Percentiles rank a stretch among this genome's conserved stretches.
These are phyloP conservation scores for Galemys pyrenaicus DNA, from an alignment of 2,113 vertebrate genomes.

Conservation along the genomic window DNA sequence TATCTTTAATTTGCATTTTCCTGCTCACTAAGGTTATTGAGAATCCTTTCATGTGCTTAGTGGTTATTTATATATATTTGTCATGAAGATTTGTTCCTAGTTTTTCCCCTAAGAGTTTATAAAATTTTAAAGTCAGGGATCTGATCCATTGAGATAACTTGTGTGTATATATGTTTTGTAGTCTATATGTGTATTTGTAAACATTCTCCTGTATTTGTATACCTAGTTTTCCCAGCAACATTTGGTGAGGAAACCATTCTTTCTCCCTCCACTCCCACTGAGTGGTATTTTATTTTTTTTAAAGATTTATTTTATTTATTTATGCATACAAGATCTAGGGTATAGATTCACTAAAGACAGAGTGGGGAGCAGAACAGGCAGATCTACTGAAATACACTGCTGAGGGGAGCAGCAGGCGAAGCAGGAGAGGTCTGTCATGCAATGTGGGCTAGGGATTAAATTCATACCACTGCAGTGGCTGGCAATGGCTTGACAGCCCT, in stretches of 20 bases:
- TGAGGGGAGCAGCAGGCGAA: no score
- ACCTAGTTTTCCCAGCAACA: background rate
- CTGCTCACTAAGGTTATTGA: background rate
- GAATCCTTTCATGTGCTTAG: background rate
- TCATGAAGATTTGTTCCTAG: background rate
- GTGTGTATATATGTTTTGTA: no score
- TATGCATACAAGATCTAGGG: no score
- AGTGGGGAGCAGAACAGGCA: no score
- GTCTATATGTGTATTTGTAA: no score
- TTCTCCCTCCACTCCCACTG: background rate
- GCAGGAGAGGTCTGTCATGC: no score
- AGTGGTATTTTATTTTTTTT: background rate
- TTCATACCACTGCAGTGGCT: no score
- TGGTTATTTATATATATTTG: background rate
- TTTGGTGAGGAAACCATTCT: background rate
- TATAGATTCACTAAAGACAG: no score
- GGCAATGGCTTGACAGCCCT: no score
- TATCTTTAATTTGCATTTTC: background rate
- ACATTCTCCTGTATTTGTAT: background rate
- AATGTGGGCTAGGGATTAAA: no score
- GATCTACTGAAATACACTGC: no score
- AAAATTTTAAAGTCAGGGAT: background rate
- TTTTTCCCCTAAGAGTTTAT: slow-evolving; percentile 16
- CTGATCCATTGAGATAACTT: background rate
- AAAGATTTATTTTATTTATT: no score